Base-by-base conservation (phyloP, 2,113 vertebrate genomes). In the Natator depressus region DNA sequence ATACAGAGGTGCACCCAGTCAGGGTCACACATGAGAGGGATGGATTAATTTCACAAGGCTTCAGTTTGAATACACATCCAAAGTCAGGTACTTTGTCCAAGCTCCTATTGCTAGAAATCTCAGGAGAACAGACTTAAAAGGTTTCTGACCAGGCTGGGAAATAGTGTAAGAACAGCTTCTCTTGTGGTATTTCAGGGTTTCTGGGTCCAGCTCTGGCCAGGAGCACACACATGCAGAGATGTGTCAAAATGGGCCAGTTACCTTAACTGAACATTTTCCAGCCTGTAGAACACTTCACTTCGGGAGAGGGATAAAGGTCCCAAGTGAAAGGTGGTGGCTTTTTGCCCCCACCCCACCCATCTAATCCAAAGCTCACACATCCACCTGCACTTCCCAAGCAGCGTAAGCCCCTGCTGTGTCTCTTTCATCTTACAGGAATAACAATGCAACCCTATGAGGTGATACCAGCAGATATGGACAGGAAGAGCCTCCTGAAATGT, bases 401-500 rank as follows among this genome's bases (percentile, higher is more conserved):
- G 24, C 19, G 75, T 46, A 85, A 94, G 62, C 25, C 89, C 14
- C 47, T 90, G 65, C 57, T 42, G 17, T 22, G 46, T 72, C 8
- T 17, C 50, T 91, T 89, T 79, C 25, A 17, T 92, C 84, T 85
- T 85, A 57, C 89, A 98, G 95, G 94, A 86, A 97, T 96, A 84
- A 92, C 81, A 53, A 93, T 94, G 93, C 89, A 85, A 50, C 92
- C 85, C 55, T 95, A 51, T 0, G 1, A 96, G 72, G 91, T 85
- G 29, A 80, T 96, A 53, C 87, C 91, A 25, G 20, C 72, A 3
- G 1, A 69, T 4, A n/a, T 20, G 75, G 94, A 95, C 78, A 97
- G 89, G 86, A 96, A 95, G 69, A 94, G 47, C 2, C 96, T 94
- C n/a, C 94, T 96, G 75, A 94, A 96, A 65, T 84, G 97, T 97